Evolutionary conservation across 1,140 invertebrate species (phyloP).

Genomic region (Drosophila busckii): DNA sequence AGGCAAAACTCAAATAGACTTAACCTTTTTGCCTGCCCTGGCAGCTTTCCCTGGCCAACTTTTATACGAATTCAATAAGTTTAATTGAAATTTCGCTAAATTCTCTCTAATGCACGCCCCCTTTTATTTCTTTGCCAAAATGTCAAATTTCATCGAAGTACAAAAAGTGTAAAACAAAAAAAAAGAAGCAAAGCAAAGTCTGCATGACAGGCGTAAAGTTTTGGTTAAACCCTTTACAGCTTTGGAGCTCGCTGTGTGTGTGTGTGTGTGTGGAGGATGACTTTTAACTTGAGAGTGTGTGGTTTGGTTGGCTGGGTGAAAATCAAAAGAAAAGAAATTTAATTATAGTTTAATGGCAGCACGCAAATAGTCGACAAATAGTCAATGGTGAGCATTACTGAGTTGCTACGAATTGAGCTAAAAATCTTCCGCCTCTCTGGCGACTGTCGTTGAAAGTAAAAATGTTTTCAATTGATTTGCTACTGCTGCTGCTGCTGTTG

Average conservation of each 20-base stretch:
- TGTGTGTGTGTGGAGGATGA: constrained; percentile 39
- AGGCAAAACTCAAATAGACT: no score
- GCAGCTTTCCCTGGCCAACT: constrained; percentile 20
- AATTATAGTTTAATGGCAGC: constrained; percentile 69
- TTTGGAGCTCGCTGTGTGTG: constrained; percentile 13
- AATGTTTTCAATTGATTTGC: constrained; percentile 74
- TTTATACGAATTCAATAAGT: constrained; percentile 1
- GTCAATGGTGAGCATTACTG: constrained; percentile 31
- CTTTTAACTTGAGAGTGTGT: constrained; percentile 66
- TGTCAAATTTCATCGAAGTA: no score
- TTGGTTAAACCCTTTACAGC: constrained; percentile 60
- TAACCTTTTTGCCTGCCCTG: no score
- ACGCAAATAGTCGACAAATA: constrained; percentile 64
- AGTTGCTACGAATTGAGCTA: no score
- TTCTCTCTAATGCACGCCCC: constrained; percentile 7
- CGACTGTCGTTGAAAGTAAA: constrained; percentile 75
- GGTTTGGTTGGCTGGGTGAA: no score
- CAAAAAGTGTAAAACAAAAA: constrained; percentile 11
- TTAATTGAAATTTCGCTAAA: constrained; percentile 16
- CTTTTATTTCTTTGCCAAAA: constrained; percentile 8
- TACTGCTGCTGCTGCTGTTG: constrained; percentile 57
- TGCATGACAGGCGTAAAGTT: constrained; percentile 64
- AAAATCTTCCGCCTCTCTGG: constrained; percentile 38
- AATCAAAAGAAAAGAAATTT: constrained; percentile 76
- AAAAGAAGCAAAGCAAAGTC: constrained; percentile 41